Conservation (phyloP, 2,113 vertebrate species). For the Hystrix cristata region DNA sequence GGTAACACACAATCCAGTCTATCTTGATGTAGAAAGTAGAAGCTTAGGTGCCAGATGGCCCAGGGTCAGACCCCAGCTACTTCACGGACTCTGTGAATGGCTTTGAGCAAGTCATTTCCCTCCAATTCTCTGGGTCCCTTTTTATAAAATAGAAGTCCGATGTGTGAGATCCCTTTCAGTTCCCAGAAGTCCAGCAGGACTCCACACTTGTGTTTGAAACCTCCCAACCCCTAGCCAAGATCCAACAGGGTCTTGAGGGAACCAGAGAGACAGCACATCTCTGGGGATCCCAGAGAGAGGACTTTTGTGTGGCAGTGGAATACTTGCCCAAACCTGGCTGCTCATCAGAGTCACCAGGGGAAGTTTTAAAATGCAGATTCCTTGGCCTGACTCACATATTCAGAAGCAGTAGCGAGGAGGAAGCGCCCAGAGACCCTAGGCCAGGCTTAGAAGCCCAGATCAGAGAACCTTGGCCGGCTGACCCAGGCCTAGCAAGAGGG, state of each 20-base stretch:
- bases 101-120: not conserved
- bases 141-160: conserved; percentile 8
- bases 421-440: not conserved
- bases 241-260: not conserved
- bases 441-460: not conserved
- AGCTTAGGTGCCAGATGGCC: not conserved
- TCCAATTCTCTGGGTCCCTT: conserved; percentile 4
- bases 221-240: not conserved
- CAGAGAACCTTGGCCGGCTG: not conserved
- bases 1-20: not conserved
- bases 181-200: not conserved
- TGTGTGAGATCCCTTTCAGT: not conserved
- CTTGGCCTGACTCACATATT: not conserved
- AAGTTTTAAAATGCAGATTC: not conserved
- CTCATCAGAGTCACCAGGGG: not conserved
- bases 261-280: not conserved
- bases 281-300: not conserved
- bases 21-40: not conserved
- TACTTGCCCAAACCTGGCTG: not conserved
- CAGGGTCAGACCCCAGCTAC: not conserved
- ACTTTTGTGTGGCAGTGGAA: not conserved
- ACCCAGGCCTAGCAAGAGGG: not conserved
- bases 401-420: not conserved
- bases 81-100: not conserved
- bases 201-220: not conserved